Evolutionary conservation across 2,888 invertebrate genomes (phyloP).

Genomic region (Drosophila phalerata): DNA sequence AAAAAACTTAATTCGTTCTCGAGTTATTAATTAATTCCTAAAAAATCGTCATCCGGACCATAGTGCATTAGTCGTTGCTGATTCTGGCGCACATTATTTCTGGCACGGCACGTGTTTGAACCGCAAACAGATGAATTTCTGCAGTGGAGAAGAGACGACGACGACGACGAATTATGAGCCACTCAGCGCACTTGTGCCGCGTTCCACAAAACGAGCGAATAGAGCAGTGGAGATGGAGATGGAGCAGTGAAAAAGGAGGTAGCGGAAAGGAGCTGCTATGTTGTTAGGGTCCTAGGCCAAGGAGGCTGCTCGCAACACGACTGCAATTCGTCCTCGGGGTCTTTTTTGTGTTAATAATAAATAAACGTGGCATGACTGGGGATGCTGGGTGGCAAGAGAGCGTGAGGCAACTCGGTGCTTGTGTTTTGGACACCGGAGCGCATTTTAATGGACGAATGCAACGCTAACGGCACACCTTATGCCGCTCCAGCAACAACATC

Average conservation of each 20-base stretch:
- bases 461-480: conserved; percentile 44
- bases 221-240: background rate
- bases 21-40: too few relatives aligned
- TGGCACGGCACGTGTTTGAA: conserved; percentile 78
- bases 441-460: conserved; percentile 82
- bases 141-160: conserved; percentile 58
- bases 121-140: conserved; percentile 79
- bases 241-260: background rate
- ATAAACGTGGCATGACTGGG: conserved; percentile 65
- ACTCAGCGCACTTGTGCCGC: conserved; percentile 75
- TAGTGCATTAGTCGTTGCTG: conserved; percentile 67
- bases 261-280: background rate
- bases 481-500: conserved; percentile 11
- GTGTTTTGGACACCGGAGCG: conserved; percentile 77
- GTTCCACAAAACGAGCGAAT: conserved; percentile 38
- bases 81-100: conserved; percentile 71
- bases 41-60: too few relatives aligned
- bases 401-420: conserved; percentile 47
- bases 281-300: conserved; percentile 36
- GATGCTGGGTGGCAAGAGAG: conserved; percentile 12
- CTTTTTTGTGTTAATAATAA: conserved; percentile 80
- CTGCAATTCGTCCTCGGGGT: conserved; percentile 79
- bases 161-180: conserved; percentile 79
- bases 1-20: too few relatives aligned
- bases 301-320: conserved; percentile 48